Base-by-base conservation (phyloP, 2,113 vertebrate species). In the Hippocampus abdominalis region DNA sequence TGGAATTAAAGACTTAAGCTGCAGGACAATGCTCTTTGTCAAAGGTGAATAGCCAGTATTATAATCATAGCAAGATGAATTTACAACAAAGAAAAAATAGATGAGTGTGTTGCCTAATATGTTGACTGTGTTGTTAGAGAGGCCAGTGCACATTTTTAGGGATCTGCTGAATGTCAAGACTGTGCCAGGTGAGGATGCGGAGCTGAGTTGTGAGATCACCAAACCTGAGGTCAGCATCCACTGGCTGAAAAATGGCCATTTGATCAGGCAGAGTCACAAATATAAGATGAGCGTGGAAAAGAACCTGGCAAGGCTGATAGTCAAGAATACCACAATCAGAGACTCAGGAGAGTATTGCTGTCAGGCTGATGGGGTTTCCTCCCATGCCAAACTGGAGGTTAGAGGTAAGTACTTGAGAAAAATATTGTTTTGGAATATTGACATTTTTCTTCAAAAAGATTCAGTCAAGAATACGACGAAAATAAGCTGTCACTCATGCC, bases 321-420 rank as follows among this genome's bases (percentile, higher is more conserved):
- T 98, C 78, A 94, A 12, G 2, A 90, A 92, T 0, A 82, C 88
- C 67, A 90, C 87, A 0, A 81, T 91, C 66, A 94, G 90, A 81
- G 97, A 99, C 76, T 92, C 94, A 0, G 97, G 96, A 15, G 92
- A 94, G 21, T 98, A 99, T 76, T 90, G 92, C 0, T 99, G 97
- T 71, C 93, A 96, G 87, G 92, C 93, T 0, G 93, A 94, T 3
- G 88, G 78, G 10, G 86, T 93, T 11, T 92, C 90, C 74, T 95
- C 94, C 0, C 92, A 91, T 11, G 95, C 96, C 62, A 93, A 64
- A 3, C 71, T 99, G 74, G 91, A 77, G 0, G 92, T 99, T 77
- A 91, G 94, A 94, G 96, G 97, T 96, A 83, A 51, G 65, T 11
- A n/a, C 12, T 5, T 10, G 59, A 57, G 10, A 65, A 23, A 32